These are phyloP conservation scores for Drosophila ogumai DNA, from an alignment of 1,140 invertebrate genomes.

Conservation along the genomic window DNA sequence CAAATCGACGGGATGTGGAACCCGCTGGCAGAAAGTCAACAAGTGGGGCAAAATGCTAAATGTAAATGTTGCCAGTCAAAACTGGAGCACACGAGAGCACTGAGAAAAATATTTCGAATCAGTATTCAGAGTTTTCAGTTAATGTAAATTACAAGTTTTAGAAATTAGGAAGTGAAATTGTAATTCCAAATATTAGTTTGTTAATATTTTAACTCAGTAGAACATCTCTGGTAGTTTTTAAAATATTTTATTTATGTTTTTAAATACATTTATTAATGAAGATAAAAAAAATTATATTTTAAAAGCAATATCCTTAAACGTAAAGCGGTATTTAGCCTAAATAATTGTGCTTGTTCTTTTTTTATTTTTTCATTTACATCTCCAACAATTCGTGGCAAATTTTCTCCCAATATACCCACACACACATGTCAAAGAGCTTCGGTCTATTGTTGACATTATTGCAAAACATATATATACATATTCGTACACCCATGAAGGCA, in stretches of 20 bases:
- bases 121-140: too few relatives aligned
- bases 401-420: not conserved
- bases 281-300: too few relatives aligned
- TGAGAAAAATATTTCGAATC: not conserved
- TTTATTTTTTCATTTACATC: not conserved
- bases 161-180: not conserved
- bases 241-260: too few relatives aligned
- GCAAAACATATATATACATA: conserved; percentile 48
- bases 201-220: not conserved
- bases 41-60: conserved; percentile 72
- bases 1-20: conserved; percentile 57
- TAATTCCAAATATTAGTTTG: not conserved
- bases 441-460: conserved; percentile 79
- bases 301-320: too few relatives aligned
- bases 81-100: conserved; percentile 30
- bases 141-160: not conserved
- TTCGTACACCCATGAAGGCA: conserved; percentile 11
- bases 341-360: not conserved
- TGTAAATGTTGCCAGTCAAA: conserved; percentile 64
- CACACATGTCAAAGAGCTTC: conserved; percentile 23
- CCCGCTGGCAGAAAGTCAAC: conserved; percentile 64
- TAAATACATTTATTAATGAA: too few relatives aligned
- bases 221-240: not conserved
- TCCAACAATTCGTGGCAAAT: fast-evolving
- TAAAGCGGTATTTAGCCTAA: too few relatives aligned